Conservation (phyloP, 2,797 vertebrate genomes). For the Botia almorhae region DNA sequence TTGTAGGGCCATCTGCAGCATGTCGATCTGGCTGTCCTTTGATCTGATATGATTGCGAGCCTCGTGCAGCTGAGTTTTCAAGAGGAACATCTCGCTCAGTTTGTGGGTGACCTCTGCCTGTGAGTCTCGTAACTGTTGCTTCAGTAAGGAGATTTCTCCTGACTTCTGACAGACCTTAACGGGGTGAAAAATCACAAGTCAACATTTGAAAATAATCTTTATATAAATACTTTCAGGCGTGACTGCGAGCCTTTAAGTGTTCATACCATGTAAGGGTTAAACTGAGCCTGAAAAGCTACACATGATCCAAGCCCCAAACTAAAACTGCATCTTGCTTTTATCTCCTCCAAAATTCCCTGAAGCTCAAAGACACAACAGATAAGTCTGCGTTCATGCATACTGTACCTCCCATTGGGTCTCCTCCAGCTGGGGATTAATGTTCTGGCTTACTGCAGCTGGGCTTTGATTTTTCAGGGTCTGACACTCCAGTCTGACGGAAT, state of each 20-base stretch:
- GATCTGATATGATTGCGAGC: constrained; percentile 82
- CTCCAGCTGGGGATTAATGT: constrained; percentile 83
- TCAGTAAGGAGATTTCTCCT: constrained; percentile 93
- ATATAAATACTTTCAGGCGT: too few species aligned
- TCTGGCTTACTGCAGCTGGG: constrained; percentile 53
- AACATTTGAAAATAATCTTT: too few species aligned
- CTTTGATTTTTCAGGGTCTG: constrained; percentile 69
- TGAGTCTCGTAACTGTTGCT: constrained; percentile 93
- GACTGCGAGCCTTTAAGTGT: too few species aligned
- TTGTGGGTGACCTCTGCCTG: constrained; percentile 95
- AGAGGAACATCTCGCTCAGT: constrained; percentile 91
- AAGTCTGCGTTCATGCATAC: constrained; percentile 35
- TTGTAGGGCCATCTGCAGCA: constrained; percentile 81
- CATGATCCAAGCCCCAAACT: not conserved
- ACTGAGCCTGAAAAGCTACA: not conserved
- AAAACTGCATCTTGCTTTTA: not conserved
- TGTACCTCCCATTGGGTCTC: constrained; percentile 95
- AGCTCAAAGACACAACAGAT: constrained; percentile 4
- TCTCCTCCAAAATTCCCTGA: not conserved
- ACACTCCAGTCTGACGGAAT: constrained; percentile 75
- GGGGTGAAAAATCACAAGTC: not conserved
- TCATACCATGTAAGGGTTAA: too few species aligned
- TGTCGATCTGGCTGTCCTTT: constrained; percentile 84
- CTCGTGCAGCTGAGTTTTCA: constrained; percentile 93
- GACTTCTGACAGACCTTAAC: constrained; percentile 95